Base-by-base conservation (phyloP, 2,113 vertebrate species). In the Uropsilus gracilis region DNA sequence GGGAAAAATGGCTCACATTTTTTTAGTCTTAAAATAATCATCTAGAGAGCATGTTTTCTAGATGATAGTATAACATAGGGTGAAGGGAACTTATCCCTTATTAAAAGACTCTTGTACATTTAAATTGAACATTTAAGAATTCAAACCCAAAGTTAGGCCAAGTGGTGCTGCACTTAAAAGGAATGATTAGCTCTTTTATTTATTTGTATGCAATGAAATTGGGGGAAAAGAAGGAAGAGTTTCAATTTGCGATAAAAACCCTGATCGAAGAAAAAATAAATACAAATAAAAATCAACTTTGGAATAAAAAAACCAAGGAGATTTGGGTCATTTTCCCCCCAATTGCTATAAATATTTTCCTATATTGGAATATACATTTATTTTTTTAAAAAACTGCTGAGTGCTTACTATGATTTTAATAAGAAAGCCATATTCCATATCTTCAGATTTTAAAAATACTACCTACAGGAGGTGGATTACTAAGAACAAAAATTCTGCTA, bases 401-500 rank as follows among this genome's bases (percentile, higher is more conserved):
- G n/a, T 66, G 39, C 46, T 95, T 57, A 82, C 22, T 42, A 72
- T 64, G 6, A n/a, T 61, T 57, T 64, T 24, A 85, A 81, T 66
- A 87, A 12, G 57, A 80, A 91, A 42, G 50, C 13, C 24, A 30
- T 63, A 68, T 75, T 87, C 76, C 61, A 55, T 91, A 9, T 59
- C 30, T 86, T 90, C 6, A 68, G n/a, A 71, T 86, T 89, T 53
- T 22, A 55, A 92, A 48, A 90, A 75, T 76, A 48, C 48, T 83
- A 76, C 18, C 66, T 32, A 57, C 1, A 85, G 42, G 53, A 28
- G 83, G 24, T 22, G 61, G 86, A 87, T 17, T 66, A n/a, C 46
- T 89, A 84, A 80, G 30, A 78, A 93, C 34, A 89, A 80, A 88
- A 91, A 26, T 42, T 93, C 61, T 72, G 69, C 69, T 76, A 88